A percentile compares a stretch with the other conserved stretches of the same genome.
Conservation (phyloP, 2,888 invertebrate species). For the Tyria jacobaeae region DNA sequence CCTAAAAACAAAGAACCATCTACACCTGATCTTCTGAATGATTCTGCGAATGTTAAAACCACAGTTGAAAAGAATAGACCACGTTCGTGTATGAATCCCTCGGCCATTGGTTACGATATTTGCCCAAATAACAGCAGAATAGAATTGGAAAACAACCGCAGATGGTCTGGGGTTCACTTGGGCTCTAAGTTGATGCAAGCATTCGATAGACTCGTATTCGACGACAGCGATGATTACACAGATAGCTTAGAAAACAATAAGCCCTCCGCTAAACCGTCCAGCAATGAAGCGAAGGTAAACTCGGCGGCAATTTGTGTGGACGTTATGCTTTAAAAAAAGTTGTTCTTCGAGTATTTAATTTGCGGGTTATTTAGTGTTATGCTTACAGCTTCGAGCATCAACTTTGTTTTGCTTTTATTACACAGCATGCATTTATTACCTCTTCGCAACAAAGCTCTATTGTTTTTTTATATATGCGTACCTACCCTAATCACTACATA, state of each 20-base stretch:
- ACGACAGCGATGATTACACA: constrained; percentile 90
- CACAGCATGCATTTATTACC: constrained; percentile 27
- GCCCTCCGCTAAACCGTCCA: constrained; percentile 80
- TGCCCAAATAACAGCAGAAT: constrained; percentile 82
- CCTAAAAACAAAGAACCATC: constrained; percentile 82
- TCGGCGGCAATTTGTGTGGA: constrained; percentile 65
- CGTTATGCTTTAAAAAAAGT: constrained; percentile 56
- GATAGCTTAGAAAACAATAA: constrained; percentile 90
- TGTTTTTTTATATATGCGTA: neutral
- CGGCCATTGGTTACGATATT: constrained; percentile 78
- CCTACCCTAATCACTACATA: neutral
- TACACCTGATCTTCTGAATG: constrained; percentile 87
- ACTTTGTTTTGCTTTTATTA: constrained; percentile 43
- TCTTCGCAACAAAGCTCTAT: constrained; percentile 15
- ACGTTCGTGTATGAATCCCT: constrained; percentile 90
- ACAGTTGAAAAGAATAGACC: constrained; percentile 87
- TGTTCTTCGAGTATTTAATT: constrained; percentile 56
- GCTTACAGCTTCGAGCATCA: constrained; percentile 59
- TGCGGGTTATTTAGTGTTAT: constrained; percentile 54
- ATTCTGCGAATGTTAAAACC: constrained; percentile 84
- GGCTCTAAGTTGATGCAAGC: constrained; percentile 91
- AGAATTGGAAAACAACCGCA: constrained; percentile 85
- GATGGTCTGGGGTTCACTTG: constrained; percentile 91
- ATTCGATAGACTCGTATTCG: constrained; percentile 89
- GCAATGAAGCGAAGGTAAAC: constrained; percentile 82